Conservation (phyloP, 2,797 vertebrate species). For the Hemibagrus guttatus region DNA sequence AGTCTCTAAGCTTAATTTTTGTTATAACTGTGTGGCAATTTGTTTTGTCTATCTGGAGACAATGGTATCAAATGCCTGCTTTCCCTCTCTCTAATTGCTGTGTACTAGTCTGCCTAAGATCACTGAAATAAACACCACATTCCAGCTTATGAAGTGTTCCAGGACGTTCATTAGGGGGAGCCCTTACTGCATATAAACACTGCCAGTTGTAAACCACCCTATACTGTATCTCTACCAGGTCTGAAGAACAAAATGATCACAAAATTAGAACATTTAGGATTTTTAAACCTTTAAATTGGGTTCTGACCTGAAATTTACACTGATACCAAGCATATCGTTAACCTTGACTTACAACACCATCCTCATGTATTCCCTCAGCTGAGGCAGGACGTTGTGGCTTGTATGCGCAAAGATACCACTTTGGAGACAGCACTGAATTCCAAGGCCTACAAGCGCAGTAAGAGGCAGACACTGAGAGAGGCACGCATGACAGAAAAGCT, state of each 20-base stretch:
- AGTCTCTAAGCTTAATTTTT: neutral
- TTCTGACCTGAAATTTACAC: neutral
- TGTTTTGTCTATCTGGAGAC: neutral
- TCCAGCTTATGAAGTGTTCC: neutral
- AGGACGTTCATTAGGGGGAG: constrained; percentile 46
- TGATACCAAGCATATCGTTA: neutral
- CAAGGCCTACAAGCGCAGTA: constrained; percentile 96
- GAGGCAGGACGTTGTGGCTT: constrained; percentile 95
- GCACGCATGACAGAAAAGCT: constrained; percentile 98
- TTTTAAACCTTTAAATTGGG: neutral
- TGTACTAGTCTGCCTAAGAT: neutral
- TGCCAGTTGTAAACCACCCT: neutral
- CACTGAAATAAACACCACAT: neutral
- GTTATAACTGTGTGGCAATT: neutral
- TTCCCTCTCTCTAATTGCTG: neutral
- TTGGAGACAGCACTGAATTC: constrained; percentile 96
- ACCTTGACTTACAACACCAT: neutral
- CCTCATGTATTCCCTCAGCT: constrained; percentile 70
- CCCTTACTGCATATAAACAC: constrained; percentile 23
- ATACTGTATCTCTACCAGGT: neutral
- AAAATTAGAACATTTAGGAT: neutral
- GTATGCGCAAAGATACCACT: constrained; percentile 95
- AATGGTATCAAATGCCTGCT: neutral
- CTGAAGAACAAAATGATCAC: neutral
- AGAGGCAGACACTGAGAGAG: constrained; percentile 92